Conservation (phyloP, 1,140 invertebrate species). For the Pectinophora gossypiella region DNA sequence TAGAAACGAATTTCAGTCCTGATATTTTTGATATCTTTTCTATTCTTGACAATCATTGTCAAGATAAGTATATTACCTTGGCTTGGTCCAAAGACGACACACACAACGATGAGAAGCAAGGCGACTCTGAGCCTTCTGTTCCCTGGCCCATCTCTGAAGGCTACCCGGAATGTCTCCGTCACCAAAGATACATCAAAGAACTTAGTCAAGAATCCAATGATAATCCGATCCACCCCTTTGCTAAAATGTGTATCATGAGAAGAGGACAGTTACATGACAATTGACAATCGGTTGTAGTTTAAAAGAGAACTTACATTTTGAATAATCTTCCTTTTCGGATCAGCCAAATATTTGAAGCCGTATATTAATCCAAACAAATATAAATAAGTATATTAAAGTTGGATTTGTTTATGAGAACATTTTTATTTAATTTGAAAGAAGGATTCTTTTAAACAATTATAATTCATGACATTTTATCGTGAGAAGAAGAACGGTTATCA, state of each 20-base stretch:
- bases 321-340: slow-evolving; percentile 62
- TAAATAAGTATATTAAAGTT: too few relatives aligned
- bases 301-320: slow-evolving; percentile 27
- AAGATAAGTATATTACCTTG: slow-evolving; percentile 77
- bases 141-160: slow-evolving; percentile 82
- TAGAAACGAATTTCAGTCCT: too few relatives aligned
- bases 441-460: too few relatives aligned
- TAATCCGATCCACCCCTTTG: slow-evolving; percentile 21
- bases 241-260: too few relatives aligned
- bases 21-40: too few relatives aligned
- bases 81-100: slow-evolving; percentile 87
- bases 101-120: slow-evolving; percentile 84
- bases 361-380: slow-evolving; percentile 84
- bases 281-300: too few relatives aligned
- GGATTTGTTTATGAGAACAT: too few relatives aligned
- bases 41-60: too few relatives aligned
- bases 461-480: too few relatives aligned
- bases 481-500: too few relatives aligned
- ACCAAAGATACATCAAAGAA: slow-evolving; percentile 85
- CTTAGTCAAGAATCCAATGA: slow-evolving; percentile 69
- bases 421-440: too few relatives aligned
- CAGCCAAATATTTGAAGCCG: slow-evolving; percentile 79
- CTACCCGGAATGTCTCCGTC: slow-evolving; percentile 83
- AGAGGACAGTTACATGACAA: too few relatives aligned
- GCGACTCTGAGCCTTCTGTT: slow-evolving; percentile 82